Evolutionary conservation across 2,113 vertebrate genomes (phyloP).

Genomic region (Bubo scandiacus): DNA sequence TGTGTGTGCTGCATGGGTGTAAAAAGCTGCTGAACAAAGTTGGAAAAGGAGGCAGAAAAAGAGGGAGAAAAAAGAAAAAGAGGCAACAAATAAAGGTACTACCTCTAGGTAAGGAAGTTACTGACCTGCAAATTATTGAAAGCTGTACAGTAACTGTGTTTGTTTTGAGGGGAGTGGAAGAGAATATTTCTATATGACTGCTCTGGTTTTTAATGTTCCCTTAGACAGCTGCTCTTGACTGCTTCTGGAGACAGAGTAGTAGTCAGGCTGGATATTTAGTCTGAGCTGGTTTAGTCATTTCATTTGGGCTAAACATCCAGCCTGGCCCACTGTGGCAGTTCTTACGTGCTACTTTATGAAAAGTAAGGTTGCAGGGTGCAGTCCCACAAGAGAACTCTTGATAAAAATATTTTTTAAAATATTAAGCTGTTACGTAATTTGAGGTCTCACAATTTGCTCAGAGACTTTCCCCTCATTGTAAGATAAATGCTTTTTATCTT

Average conservation of each 20-base stretch:
- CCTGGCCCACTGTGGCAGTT: background rate
- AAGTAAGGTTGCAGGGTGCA: background rate
- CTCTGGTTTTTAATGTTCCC: background rate
- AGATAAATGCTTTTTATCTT: background rate
- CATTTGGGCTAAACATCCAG: background rate
- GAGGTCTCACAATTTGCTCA: background rate
- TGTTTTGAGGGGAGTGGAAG: background rate
- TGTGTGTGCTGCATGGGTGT: background rate
- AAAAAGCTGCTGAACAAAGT: background rate
- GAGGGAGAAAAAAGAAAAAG: background rate
- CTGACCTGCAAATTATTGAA: background rate
- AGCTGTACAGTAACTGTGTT: background rate
- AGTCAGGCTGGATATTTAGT: background rate
- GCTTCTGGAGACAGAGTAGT: background rate
- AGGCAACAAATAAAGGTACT: background rate
- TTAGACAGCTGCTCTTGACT: background rate
- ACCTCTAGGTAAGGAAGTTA: background rate
- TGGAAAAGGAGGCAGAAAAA: background rate
- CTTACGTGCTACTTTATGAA: background rate
- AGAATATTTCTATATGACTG: background rate
- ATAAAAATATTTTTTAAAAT: background rate
- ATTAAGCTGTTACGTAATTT: background rate
- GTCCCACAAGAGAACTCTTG: background rate
- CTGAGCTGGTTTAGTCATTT: background rate
- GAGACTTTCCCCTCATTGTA: background rate